Base-by-base conservation (phyloP, 1,140 invertebrate genomes). In the Cyclargus thomasi region DNA sequence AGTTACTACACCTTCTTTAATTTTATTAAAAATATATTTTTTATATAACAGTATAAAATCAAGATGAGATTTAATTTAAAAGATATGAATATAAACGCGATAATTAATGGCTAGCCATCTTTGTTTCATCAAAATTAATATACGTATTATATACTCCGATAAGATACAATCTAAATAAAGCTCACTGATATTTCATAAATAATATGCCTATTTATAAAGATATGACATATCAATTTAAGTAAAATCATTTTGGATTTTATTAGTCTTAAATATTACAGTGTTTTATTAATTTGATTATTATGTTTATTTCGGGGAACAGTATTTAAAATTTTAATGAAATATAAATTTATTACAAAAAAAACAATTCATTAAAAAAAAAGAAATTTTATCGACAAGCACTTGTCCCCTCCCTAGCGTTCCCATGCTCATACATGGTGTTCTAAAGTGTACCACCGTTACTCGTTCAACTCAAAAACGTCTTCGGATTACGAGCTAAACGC, bases 391-490 rank as follows among this genome's bases (percentile, higher is more conserved):
- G 67, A 73, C 29, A 71, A 14, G 1, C n/a, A 14, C 10, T 20
- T 11, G 55, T 72, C 57, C 17, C 78, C 66, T 70, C 71, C 71
- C 74, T 76, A 74, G 10, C 21, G 65, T 73, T 11, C 47, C 69
- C 67, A 75, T 67, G 71, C 63, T 66, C 70, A 59, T 65, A 72
- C 68, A 78, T 75, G 75, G 74, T 73, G 76, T 70, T 76, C 65
- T 23, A 59, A 81, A 76, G 77, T 76, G 69, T 67, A 72, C 64
- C 75, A 82, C 80, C 80, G 80, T 82, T 82, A 82, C 62, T 68
- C 20, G 20, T 1, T 55, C 53, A 59, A 8, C 55, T 59, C 55
- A 59, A 59, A 59, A 59, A 59, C 18, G 55, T 20, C 55, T 59
- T 22, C 20, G 55, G 18, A 64, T 64, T 64, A 63, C 36, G 35